Percentiles rank a stretch among this genome's conserved stretches.
Evolutionary conservation across 2,113 vertebrate genomes (phyloP).

Genomic region (Eurystomus gularis): DNA sequence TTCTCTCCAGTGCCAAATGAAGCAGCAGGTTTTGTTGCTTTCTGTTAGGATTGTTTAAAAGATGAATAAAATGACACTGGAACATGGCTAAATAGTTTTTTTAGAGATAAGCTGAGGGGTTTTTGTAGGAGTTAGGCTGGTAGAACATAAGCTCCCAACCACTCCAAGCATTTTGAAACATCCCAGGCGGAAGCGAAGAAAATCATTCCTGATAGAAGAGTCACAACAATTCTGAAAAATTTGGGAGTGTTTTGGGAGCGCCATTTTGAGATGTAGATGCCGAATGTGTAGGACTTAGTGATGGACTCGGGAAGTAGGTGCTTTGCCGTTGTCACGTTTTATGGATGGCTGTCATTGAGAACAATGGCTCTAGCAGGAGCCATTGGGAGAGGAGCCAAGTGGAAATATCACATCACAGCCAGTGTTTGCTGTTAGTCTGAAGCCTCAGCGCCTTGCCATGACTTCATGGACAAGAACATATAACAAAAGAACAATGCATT

Average conservation of each 20-base stretch:
- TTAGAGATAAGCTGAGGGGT: background rate
- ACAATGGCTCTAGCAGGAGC: slow-evolving; percentile 53
- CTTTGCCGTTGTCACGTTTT: background rate
- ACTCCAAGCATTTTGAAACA: background rate
- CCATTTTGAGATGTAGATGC: background rate
- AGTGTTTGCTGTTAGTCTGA: slow-evolving; percentile 59
- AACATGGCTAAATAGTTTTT: background rate
- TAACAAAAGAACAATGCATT: slow-evolving; percentile 62
- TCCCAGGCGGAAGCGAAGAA: background rate
- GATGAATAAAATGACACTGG: background rate
- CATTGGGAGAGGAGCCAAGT: slow-evolving; percentile 39
- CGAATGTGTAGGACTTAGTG: background rate
- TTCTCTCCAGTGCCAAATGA: slow-evolving; percentile 23
- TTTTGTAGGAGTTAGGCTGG: background rate
- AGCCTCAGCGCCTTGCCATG: slow-evolving; percentile 45
- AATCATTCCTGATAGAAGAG: background rate
- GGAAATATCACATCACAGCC: slow-evolving; percentile 38
- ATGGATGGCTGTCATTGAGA: background rate
- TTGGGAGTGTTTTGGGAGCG: background rate
- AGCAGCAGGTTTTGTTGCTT: background rate
- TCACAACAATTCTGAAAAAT: background rate
- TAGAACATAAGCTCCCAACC: background rate
- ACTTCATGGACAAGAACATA: slow-evolving; percentile 56
- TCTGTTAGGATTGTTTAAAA: background rate
- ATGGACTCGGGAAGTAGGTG: slow-evolving; percentile 5